Base-by-base conservation (phyloP, 1,140 invertebrate species). In the Aphidius ervi region DNA sequence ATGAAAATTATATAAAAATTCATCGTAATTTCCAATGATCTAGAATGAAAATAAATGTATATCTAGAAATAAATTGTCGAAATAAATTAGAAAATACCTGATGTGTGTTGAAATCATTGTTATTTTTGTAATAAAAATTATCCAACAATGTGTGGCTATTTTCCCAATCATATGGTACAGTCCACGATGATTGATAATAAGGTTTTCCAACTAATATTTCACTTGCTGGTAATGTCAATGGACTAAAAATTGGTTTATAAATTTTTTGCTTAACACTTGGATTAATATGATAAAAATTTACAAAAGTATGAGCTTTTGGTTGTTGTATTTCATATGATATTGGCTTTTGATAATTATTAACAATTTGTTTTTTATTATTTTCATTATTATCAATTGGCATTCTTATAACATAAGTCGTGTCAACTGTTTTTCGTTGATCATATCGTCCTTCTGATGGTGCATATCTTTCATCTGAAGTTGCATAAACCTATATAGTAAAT, bases 391-490 rank as follows among this genome's bases (percentile, higher is more conserved):
- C 56, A n/a, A 75, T 68, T 3, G 75, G 76, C 47, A 67, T 72
- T 56, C 79, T 71, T 62, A 81, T 76, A 41, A 81, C 60, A 57
- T 82, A 82, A 42, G 81, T 82, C 0, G 81, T 81, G 49, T 81
- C 78, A 3, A 82, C 71, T 5, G 72, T 67, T 55, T 74, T 72
- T 1, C 71, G 71, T 6, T 68, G 63, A 41, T 71, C 67, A 43
- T 78, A 71, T 40, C 74, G 69, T 45, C 79, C 78, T 62, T 75
- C 74, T 2, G 76, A 73, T 48, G 78, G 68, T n/a, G 78, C 74
- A 52, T 79, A 78, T 64, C 78, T 64, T 43, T 74, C 76, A 55
- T 81, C 78, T 5, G 72, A 68, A 31, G 74, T 75, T 39, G 75
- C 57, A 23, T 73, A 74, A 40, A 79, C 77, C 74, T 78, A 56